Evolutionary conservation across 2,888 invertebrate species (phyloP).

Genomic region (Amphipyra tragopoginis): DNA sequence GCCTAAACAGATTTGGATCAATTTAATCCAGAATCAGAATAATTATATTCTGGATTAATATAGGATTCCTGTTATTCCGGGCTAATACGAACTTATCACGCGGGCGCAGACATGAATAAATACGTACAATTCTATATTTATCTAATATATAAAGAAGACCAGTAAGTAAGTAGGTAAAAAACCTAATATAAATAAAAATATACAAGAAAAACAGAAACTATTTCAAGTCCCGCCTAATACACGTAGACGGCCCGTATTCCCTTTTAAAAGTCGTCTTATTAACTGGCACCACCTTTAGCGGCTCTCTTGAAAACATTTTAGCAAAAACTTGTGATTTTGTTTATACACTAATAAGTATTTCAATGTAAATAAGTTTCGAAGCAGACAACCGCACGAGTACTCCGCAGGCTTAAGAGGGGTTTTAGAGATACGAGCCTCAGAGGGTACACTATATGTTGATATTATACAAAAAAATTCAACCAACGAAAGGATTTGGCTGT

Average conservation of each 20-base stretch:
- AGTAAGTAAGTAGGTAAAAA: background rate
- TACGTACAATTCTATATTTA: too few relatives aligned
- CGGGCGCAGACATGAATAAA: too few relatives aligned
- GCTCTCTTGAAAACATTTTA: constrained; percentile 17
- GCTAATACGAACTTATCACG: too few relatives aligned
- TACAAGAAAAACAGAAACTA: constrained; percentile 6
- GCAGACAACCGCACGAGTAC: constrained; percentile 38
- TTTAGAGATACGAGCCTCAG: constrained; percentile 47
- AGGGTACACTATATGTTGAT: constrained; percentile 43
- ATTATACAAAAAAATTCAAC: constrained; percentile 54
- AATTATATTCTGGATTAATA: too few relatives aligned
- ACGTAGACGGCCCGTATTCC: constrained; percentile 20
- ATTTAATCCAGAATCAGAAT: too few relatives aligned
- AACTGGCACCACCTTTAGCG: constrained; percentile 29
- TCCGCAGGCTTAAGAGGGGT: constrained; percentile 41
- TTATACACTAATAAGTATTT: constrained; percentile 30
- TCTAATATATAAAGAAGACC: background rate
- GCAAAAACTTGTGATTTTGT: constrained; percentile 29
- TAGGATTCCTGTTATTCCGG: too few relatives aligned
- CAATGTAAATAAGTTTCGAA: constrained; percentile 48
- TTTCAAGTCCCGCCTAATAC: constrained; percentile 17
- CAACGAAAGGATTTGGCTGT: constrained; percentile 49
- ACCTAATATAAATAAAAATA: constrained; percentile 2
- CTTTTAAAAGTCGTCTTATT: constrained; percentile 21
- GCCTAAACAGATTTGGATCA: too few relatives aligned